Evolutionary conservation across 2,888 invertebrate genomes (phyloP).

Genomic region (Neoaliturus tenellus): DNA sequence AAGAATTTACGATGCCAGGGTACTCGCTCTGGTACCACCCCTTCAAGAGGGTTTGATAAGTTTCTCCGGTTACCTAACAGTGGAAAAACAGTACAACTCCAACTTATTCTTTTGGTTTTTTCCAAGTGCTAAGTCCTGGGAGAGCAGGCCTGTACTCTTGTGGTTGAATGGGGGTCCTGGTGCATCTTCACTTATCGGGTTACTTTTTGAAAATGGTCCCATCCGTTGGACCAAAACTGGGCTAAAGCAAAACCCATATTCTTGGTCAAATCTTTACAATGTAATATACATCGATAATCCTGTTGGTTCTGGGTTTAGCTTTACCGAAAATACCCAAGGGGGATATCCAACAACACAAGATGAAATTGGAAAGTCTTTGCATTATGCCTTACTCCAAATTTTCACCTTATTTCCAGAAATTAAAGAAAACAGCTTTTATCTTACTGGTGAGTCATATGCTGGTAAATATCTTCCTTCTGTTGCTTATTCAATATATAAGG

Average conservation of each 20-base stretch:
- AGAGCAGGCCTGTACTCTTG: conserved; percentile 79
- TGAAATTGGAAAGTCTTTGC: conserved; percentile 87
- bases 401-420: conserved; percentile 89
- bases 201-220: conserved; percentile 92
- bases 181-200: conserved; percentile 85
- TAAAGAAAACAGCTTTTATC: conserved; percentile 85
- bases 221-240: conserved; percentile 70
- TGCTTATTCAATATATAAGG: conserved; percentile 81
- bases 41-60: conserved; percentile 73
- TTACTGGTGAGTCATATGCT: conserved; percentile 93
- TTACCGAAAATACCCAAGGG: conserved; percentile 80
- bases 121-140: conserved; percentile 72
- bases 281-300: conserved; percentile 95
- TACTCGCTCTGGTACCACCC: conserved; percentile 59
- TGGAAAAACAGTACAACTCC: conserved; percentile 75
- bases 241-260: conserved; percentile 78
- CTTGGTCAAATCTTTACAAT: conserved; percentile 88
- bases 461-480: conserved; percentile 89
- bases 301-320: conserved; percentile 95
- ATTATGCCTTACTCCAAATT: conserved; percentile 86
- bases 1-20: conserved; percentile 72
- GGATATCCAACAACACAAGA: conserved; percentile 89
- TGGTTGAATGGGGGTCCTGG: conserved; percentile 95
- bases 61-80: conserved; percentile 79
- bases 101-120: conserved; percentile 76